Evolutionary conservation across 2,113 vertebrate species (phyloP), one percentile per base, ranked within the genome.

Genomic region (Psilopogon haemacephalus): DNA sequence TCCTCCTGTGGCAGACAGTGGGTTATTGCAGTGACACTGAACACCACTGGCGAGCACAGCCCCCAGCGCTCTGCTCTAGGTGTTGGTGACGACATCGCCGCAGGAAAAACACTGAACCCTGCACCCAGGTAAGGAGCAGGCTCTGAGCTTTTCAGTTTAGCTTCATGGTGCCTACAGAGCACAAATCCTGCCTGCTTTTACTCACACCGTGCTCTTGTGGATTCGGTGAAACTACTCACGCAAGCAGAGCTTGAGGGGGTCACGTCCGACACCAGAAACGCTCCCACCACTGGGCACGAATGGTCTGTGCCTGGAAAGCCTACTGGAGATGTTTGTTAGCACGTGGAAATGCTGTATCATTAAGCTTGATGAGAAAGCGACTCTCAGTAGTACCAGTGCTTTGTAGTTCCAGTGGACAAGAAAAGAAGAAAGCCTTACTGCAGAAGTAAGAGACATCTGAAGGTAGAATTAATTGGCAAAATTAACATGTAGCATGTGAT

Each of bases 1-100:
- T 93, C 91, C 91, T 87, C 63, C 68, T 55, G 21, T 44, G 62
- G 89, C 91, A 95, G 86, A 70, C 86, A 77, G 81, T 56, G 37
- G 94, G 72, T 89, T 96, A 94, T 21, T 79, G 74, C 33, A 1
- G 60, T 4, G 89, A 95, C 50, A 95, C 81, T 59, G 78, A 96
- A 96, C 74, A 84, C 91, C 30, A 0, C 68, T 24, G 26, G 2
- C 0, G 0, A 70, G 67, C 3, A 1, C 77, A 73, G 86, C 63
- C 88, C 65, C 32, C 19, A 28, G 59, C 75, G 5, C 74, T 85
- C 86, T 38, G 78, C 17, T 79, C 62, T 46, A 89, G 84, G 93
- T 94, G 95, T 89, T 32, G 52, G 87, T 94, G 94, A 95, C 32
- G 19, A 82, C 93, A 95, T 4, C 4, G 89, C 8, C 0, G 46